A percentile compares a stretch with the other conserved stretches of the same genome.
phyloP scores from a whole-genome alignment of 2,113 vertebrate species.

The Lamprotornis superbus region DNA sequence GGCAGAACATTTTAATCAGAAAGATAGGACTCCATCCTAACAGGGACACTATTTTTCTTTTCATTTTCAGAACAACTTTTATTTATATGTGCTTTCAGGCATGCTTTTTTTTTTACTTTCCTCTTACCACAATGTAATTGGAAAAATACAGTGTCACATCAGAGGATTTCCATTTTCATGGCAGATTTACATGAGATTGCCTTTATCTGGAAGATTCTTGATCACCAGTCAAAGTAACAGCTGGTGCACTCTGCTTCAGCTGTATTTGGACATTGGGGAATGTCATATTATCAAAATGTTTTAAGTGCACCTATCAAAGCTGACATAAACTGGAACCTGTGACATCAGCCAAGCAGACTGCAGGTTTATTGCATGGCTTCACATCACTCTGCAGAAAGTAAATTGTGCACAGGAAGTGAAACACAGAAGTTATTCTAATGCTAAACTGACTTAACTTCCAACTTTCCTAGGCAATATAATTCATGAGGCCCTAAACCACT shows the following conservation, averaged over 20 bases:
- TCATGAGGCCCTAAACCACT: slow-evolving; percentile 21
- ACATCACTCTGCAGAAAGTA: slow-evolving; percentile 10
- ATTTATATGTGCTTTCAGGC: neutral
- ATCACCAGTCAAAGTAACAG: slow-evolving; percentile 59
- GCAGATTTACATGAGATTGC: slow-evolving; percentile 60
- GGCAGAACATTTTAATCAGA: neutral
- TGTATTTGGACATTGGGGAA: slow-evolving; percentile 49
- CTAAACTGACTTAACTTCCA: neutral
- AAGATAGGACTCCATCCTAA: neutral
- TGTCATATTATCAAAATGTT: slow-evolving; percentile 47
- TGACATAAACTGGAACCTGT: slow-evolving; percentile 19
- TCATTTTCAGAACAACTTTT: neutral
- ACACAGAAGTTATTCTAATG: neutral
- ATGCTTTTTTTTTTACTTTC: neutral
- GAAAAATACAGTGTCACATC: slow-evolving; percentile 2
- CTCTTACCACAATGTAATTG: neutral
- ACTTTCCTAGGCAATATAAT: neutral
- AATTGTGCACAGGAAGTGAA: neutral
- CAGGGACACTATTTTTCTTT: neutral
- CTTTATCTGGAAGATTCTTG: slow-evolving; percentile 45
- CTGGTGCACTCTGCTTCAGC: slow-evolving; percentile 44
- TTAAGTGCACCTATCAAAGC: slow-evolving; percentile 49
- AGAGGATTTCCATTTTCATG: slow-evolving; percentile 45
- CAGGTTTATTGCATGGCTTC: slow-evolving; percentile 10
- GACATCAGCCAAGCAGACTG: neutral